Percentiles rank a stretch among this genome's conserved stretches.
phyloP scores from a whole-genome alignment of 2,888 invertebrate genomes.

The Drosophila phalerata region DNA sequence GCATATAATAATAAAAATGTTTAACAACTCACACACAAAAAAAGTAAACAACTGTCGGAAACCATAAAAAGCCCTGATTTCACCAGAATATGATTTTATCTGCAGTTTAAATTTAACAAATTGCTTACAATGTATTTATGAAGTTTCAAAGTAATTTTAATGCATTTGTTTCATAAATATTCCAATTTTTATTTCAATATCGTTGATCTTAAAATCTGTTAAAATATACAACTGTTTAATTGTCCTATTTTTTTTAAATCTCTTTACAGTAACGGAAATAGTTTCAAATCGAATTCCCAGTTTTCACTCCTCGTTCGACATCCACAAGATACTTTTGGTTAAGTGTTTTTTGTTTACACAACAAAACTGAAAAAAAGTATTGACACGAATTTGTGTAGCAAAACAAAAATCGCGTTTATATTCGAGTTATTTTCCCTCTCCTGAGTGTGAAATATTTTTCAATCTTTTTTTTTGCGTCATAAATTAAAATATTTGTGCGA shows the following conservation, averaged over 20 bases:
- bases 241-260: not conserved
- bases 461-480: constrained; percentile 74
- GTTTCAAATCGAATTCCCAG: not conserved
- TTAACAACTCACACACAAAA: constrained; percentile 12
- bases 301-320: constrained; percentile 8
- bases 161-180: no score
- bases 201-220: not conserved
- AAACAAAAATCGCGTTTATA: constrained; percentile 63
- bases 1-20: not conserved
- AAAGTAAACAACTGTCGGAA: constrained; percentile 25
- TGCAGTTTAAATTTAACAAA: not conserved
- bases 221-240: not conserved
- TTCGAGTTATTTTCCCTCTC: constrained; percentile 19
- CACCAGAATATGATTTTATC: not conserved
- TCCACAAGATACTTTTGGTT: not conserved
- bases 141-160: not conserved
- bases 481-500: constrained; percentile 54
- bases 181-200: not conserved
- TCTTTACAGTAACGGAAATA: constrained; percentile 33
- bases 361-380: constrained; percentile 20
- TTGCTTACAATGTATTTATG: constrained; percentile 1
- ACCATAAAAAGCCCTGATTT: constrained; percentile 5
- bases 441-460: constrained; percentile 63
- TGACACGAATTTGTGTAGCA: constrained; percentile 58
- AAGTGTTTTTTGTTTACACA: constrained; percentile 11